These are phyloP conservation scores for Torymus auratus DNA, from an alignment of 2,888 invertebrate species.

Conservation along the genomic window DNA sequence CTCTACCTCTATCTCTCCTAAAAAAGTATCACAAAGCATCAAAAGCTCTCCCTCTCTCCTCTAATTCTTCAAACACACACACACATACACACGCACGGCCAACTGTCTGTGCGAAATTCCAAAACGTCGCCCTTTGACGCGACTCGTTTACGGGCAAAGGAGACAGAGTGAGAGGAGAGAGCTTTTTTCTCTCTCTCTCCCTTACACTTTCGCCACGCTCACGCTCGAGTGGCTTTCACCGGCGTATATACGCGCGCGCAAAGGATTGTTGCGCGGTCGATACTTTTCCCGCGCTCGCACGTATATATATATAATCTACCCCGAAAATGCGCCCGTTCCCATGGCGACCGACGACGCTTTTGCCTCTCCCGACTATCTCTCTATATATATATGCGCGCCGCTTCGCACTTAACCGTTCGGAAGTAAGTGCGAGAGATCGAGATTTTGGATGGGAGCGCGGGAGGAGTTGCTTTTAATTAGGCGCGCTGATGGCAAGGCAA, in stretches of 20 bases:
- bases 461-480: no score
- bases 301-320: conserved; percentile 39
- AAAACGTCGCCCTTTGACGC: no score
- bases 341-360: conserved; percentile 64
- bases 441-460: conserved; percentile 53
- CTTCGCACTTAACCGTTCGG: conserved; percentile 62
- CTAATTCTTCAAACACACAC: no score
- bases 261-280: conserved; percentile 57
- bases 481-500: no score
- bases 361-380: not conserved
- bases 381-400: conserved; percentile 18
- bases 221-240: conserved; percentile 8
- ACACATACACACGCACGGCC: no score
- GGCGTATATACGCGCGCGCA: not conserved
- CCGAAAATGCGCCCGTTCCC: conserved; percentile 69
- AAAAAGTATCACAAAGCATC: no score
- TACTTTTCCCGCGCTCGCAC: conserved; percentile 54
- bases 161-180: not conserved
- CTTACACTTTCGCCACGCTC: not conserved
- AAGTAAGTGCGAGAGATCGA: conserved; percentile 62
- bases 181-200: no score
- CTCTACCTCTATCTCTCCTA: no score
- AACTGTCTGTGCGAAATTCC: no score
- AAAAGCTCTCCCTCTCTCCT: no score
- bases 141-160: not conserved